Base-by-base conservation (phyloP, 2,113 vertebrate species). In the Coryphaenoides rupestris region DNA sequence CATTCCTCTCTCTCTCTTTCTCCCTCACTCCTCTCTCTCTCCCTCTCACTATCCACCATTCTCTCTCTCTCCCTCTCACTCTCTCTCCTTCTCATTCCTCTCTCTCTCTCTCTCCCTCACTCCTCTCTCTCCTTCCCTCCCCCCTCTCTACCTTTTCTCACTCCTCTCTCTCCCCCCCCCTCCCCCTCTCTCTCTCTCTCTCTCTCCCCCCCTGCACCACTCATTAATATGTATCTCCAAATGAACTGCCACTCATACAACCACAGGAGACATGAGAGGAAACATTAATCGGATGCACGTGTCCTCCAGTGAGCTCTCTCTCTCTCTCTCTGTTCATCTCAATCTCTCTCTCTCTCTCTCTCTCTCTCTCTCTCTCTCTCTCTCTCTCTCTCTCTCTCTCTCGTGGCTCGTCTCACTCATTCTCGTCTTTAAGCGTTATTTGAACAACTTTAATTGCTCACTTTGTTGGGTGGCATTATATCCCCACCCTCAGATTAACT, bases 171-270 rank as follows among this genome's bases (percentile, higher is more conserved):
- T 28, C 55, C 65, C 52, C 23, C 21, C 40, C 62, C 50, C 17
- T 54, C 60, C 60, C 19, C 40, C 40, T 21, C 15, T 19, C 26
- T 64, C 16, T 22, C 22, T 16, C 22, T 60, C 49, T 22, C 68
- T 62, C 52, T 21, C 73, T 49, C 59, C 3, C 55, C 64, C 58
- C 52, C 75, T 62, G 62, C 58, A n/a, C 62, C 26, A 47, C 72
- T 65, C 59, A 52, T 68, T 57, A 47, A 70, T 60, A 62, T 73
- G 58, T 75, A 62, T 79, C 74, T 79, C 33, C 13, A 10, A 40
- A 40, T 40, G 9, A 2, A 40, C 28, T 6, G 10, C 33, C 33
- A 40, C 33, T 40, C 33, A 12, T 40, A 40, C 33, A 40, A 40
- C 3, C 33, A 12, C 33, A 40, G 33, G 33, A 3, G 33, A 40